These are phyloP conservation scores for Drosophila busckii DNA, from an alignment of 1,140 invertebrate genomes.

Conservation along the genomic window DNA sequence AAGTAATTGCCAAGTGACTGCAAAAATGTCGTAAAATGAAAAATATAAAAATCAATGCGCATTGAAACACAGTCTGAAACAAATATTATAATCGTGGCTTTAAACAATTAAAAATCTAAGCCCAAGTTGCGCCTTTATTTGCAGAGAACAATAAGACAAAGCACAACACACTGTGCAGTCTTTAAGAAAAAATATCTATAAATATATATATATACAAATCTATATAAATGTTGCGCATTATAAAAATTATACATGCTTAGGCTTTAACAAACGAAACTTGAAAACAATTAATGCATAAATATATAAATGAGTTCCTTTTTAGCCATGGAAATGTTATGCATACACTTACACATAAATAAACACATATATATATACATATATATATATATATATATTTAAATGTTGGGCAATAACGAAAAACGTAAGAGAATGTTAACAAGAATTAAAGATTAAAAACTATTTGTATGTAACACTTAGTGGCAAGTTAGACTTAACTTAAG, in stretches of 20 bases:
- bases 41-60: conserved; percentile 11
- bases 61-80: conserved; percentile 35
- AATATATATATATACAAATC: too few species aligned
- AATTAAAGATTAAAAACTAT: conserved; percentile 8
- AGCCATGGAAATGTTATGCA: conserved; percentile 50
- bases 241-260: conserved; percentile 42
- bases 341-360: conserved; percentile 18
- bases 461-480: too few species aligned
- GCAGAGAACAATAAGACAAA: conserved; percentile 43
- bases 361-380: conserved; percentile 26
- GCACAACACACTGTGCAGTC: conserved; percentile 38
- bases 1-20: conserved; percentile 64
- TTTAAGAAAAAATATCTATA: too few species aligned
- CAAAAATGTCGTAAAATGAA: conserved; percentile 46
- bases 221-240: conserved; percentile 74
- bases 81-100: too few species aligned
- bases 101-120: too few species aligned
- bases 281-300: conserved; percentile 26
- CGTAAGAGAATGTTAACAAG: conserved; percentile 39
- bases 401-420: conserved; percentile 63
- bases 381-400: conserved; percentile 52
- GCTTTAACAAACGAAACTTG: conserved; percentile 4
- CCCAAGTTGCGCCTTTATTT: too few species aligned
- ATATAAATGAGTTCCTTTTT: conserved; percentile 56
- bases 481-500: too few species aligned